These are phyloP conservation scores for Salvelinus fontinalis DNA, from an alignment of 2,113 vertebrate species.

Conservation along the genomic window DNA sequence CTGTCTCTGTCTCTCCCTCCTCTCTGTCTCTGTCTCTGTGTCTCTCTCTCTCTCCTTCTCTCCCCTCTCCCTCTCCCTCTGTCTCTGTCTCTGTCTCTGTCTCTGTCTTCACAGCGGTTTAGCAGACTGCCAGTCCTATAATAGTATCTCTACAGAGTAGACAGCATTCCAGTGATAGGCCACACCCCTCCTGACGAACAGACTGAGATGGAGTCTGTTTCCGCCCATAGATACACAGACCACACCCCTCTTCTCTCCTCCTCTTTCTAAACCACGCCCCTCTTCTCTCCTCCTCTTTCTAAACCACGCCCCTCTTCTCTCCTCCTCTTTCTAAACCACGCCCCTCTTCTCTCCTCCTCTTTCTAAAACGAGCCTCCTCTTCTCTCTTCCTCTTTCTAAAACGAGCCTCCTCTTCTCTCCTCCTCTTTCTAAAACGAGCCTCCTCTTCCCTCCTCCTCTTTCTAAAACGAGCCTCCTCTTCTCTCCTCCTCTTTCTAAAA, in stretches of 20 bases:
- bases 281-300: not conserved
- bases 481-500: no score
- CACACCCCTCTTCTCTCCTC: constrained; percentile 4
- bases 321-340: no score
- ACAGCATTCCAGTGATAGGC: constrained; percentile 66
- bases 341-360: no score
- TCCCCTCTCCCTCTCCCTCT: constrained; percentile 3
- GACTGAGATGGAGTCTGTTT: constrained; percentile 38
- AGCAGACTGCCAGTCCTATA: constrained; percentile 43
- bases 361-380: no score
- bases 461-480: no score
- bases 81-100: constrained; percentile 20
- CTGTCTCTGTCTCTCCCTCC: not conserved
- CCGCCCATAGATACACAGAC: constrained; percentile 20
- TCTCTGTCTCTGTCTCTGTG: constrained; percentile 23
- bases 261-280: not conserved
- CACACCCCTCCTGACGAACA: constrained; percentile 54
- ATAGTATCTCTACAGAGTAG: constrained; percentile 60
- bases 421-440: no score
- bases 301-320: not conserved
- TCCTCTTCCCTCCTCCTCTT: no score
- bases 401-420: no score
- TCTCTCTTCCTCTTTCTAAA: no score
- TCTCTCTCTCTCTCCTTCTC: constrained; percentile 36
- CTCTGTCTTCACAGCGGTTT: constrained; percentile 29